Evolutionary conservation across 2,113 vertebrate species (phyloP), one percentile per base, ranked within the genome.

Genomic region (Archocentrus centrarchus): DNA sequence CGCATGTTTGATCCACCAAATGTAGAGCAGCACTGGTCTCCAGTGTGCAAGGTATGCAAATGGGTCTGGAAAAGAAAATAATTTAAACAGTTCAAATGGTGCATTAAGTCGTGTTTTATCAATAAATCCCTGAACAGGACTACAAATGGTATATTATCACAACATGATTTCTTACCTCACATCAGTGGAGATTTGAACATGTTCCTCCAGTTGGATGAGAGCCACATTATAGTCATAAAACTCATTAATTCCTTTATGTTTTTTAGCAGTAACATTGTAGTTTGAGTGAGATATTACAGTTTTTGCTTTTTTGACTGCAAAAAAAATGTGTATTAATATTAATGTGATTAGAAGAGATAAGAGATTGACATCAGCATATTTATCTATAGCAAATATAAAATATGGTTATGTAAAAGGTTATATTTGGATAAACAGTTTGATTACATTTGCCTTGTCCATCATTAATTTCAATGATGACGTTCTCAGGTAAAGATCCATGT

Each of bases 201-300:
- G 20, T 0, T 82, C 0, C 1, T 79, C 0, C 61, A 96, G 87
- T 35, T 94, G 66, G 53, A 96, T 83, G 6, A 96, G 94, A 82
- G 96, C 96, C 13, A 96, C 87, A 24, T 96, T 95, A n/a, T 91
- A 96, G 84, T 96, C 95, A 75, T 95, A 96, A 79, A 93, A 96
- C 87, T 96, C 95, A 0, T 4, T 1, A 37, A 96, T 92, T 0
- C 81, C 90, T 1, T 77, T 0, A 0, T 78, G 0, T 4, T 0
- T 1, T 87, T 91, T 94, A 1, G 39, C 53, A 1, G 0, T 30
- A n/a, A 89, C 0, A 22, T 96, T 81, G 37, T 89, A 96, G 0
- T 79, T 0, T 20, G 87, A 79, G 58, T 96, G 96, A 80, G 73
- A 0, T 1, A 0, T 57, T 18, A 90, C 66, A 0, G 0, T 14